A percentile compares a stretch with the other conserved stretches of the same genome.
Evolutionary conservation across 2,113 vertebrate genomes (phyloP).

Genomic region (Lasiurus cinereus): DNA sequence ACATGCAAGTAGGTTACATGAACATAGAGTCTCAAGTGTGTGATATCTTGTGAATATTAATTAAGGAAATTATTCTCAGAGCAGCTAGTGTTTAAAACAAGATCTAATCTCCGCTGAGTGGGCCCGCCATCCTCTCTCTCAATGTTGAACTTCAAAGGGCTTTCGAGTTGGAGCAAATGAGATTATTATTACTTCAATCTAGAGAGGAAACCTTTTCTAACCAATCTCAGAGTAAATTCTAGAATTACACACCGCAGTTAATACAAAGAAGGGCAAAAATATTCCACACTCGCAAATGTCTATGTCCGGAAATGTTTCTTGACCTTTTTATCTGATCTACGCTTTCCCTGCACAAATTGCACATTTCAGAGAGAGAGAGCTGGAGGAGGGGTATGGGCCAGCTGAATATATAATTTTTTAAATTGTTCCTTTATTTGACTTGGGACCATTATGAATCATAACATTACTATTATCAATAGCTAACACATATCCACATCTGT

Average conservation of each 20-base stretch:
- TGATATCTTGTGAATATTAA: constrained; percentile 85
- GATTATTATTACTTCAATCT: constrained; percentile 77
- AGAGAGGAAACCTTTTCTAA: constrained; percentile 72
- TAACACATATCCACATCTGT: background rate
- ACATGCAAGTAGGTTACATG: constrained; percentile 84
- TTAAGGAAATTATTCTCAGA: constrained; percentile 85
- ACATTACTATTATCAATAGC: background rate
- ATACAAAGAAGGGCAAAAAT: constrained; percentile 58
- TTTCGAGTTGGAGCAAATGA: constrained; percentile 79
- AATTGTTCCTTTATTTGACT: background rate
- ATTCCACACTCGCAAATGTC: constrained; percentile 20
- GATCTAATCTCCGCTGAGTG: constrained; percentile 85
- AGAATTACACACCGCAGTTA: constrained; percentile 67
- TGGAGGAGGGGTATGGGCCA: background rate
- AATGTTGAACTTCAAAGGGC: constrained; percentile 83
- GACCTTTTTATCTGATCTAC: constrained; percentile 46
- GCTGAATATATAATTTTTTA: background rate
- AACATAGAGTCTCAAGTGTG: constrained; percentile 82
- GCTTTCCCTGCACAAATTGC: background rate
- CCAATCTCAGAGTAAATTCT: constrained; percentile 68
- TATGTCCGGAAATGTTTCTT: constrained; percentile 34
- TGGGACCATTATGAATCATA: background rate
- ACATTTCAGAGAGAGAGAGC: background rate
- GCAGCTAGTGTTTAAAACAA: constrained; percentile 84
- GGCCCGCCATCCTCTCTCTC: constrained; percentile 73